Conservation (phyloP, 2,888 invertebrate species). For the Crematogaster levior region DNA sequence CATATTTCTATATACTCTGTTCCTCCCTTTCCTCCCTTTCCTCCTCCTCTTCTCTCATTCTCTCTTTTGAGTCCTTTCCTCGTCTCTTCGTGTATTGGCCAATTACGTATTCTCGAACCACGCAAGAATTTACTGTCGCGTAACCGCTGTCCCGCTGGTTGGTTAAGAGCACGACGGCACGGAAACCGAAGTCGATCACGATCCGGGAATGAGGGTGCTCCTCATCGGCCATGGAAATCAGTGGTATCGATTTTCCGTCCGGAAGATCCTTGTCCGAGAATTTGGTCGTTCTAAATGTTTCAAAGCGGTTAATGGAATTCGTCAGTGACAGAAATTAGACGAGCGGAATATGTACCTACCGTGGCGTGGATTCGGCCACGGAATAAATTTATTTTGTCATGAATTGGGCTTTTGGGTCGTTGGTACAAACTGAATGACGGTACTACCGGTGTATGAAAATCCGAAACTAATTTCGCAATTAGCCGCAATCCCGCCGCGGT, state of each 20-base stretch:
- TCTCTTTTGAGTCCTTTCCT: neutral
- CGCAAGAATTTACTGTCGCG: slow-evolving; percentile 50
- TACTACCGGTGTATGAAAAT: slow-evolving; percentile 33
- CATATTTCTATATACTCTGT: slow-evolving; percentile 29
- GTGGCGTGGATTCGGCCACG: slow-evolving; percentile 14
- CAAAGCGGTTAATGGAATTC: slow-evolving; percentile 54
- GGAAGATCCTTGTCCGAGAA: slow-evolving; percentile 39
- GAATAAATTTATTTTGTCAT: slow-evolving; percentile 49
- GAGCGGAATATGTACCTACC: slow-evolving; percentile 19
- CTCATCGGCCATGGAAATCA: slow-evolving; percentile 43
- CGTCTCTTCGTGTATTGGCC: slow-evolving; percentile 16
- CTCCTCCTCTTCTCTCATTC: neutral
- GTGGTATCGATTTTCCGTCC: slow-evolving; percentile 49
- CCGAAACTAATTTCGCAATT: slow-evolving; percentile 54
- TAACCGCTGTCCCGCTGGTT: slow-evolving; percentile 27
- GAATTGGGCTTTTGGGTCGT: slow-evolving; percentile 51
- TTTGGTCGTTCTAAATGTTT: slow-evolving; percentile 50
- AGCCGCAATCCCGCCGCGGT: slow-evolving; percentile 45
- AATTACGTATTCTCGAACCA: slow-evolving; percentile 51
- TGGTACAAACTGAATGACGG: slow-evolving; percentile 34
- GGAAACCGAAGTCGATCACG: slow-evolving; percentile 52
- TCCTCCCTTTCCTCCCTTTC: no score
- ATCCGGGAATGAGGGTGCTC: neutral
- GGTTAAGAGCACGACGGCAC: slow-evolving; percentile 42
- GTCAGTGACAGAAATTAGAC: slow-evolving; percentile 53